These are phyloP conservation scores for Ophiodon elongatus DNA, from an alignment of 2,113 vertebrate species.

Conservation along the genomic window DNA sequence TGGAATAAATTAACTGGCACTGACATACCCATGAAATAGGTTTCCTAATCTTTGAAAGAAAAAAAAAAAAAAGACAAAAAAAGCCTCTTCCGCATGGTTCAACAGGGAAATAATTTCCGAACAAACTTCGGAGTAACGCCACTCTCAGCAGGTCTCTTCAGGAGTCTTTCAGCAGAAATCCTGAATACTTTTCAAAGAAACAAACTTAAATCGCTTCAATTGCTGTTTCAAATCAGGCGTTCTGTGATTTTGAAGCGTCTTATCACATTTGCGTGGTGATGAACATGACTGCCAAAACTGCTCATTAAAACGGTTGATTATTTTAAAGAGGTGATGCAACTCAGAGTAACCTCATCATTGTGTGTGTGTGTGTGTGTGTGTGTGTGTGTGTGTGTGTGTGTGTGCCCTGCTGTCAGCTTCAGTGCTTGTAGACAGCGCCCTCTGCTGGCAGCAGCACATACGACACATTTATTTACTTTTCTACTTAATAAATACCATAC, in stretches of 20 bases:
- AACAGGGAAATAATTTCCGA: constrained; percentile 38
- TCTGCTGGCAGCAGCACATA: constrained; percentile 54
- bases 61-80: constrained; percentile 37
- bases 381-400: background rate
- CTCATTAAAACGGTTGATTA: constrained; percentile 63
- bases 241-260: constrained; percentile 47
- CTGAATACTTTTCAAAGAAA: constrained; percentile 32
- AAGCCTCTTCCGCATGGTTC: constrained; percentile 35
- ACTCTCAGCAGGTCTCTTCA: constrained; percentile 35
- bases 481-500: background rate
- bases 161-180: constrained; percentile 38
- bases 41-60: constrained; percentile 57
- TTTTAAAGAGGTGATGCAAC: constrained; percentile 78
- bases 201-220: constrained; percentile 30
- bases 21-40: constrained; percentile 62
- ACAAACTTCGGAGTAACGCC: constrained; percentile 58
- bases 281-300: constrained; percentile 56
- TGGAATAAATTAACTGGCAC: constrained; percentile 49
- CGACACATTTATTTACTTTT: background rate
- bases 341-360: constrained; percentile 44
- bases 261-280: constrained; percentile 64
- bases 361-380: background rate
- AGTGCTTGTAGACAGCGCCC: constrained; percentile 45
- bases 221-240: constrained; percentile 45
- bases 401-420: no score